Conservation (phyloP, 1,140 invertebrate genomes). For the Danaus melanippus region DNA sequence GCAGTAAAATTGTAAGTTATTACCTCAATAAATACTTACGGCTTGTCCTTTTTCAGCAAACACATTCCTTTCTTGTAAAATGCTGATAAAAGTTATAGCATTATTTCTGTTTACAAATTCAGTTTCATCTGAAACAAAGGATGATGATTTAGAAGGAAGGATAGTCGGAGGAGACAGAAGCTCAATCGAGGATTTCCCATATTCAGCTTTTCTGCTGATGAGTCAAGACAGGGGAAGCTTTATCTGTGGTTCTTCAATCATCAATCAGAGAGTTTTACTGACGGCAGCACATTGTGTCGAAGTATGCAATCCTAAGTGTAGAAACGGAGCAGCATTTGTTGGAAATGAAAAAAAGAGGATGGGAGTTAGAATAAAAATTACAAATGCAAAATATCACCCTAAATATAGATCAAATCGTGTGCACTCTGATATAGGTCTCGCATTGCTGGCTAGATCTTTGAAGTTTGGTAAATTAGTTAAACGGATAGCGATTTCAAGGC, state of each 20-base stretch:
- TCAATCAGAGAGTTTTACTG: slow-evolving; percentile 30
- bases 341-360: slow-evolving; percentile 17
- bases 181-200: slow-evolving; percentile 16
- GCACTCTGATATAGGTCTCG: slow-evolving; percentile 26
- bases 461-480: slow-evolving; percentile 16
- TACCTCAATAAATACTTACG: slow-evolving; percentile 2
- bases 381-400: not conserved
- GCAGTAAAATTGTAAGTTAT: too few species aligned
- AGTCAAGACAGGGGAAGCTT: slow-evolving; percentile 1
- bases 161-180: slow-evolving; percentile 13
- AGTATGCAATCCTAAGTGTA: not conserved
- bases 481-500: slow-evolving; percentile 18
- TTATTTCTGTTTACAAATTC: not conserved
- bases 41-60: too few species aligned
- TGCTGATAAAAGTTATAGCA: too few species aligned
- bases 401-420: slow-evolving; percentile 3
- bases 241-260: slow-evolving; percentile 26
- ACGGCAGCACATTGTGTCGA: slow-evolving; percentile 32
- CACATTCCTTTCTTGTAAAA: too few species aligned
- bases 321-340: slow-evolving; percentile 9
- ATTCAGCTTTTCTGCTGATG: slow-evolving; percentile 22
- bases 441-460: slow-evolving; percentile 15
- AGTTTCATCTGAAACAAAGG: slow-evolving; percentile 3
- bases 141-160: slow-evolving; percentile 11
- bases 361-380: slow-evolving; percentile 10